phyloP scores from a whole-genome alignment of 2,113 vertebrate genomes.

The Rhombomys opimus region DNA sequence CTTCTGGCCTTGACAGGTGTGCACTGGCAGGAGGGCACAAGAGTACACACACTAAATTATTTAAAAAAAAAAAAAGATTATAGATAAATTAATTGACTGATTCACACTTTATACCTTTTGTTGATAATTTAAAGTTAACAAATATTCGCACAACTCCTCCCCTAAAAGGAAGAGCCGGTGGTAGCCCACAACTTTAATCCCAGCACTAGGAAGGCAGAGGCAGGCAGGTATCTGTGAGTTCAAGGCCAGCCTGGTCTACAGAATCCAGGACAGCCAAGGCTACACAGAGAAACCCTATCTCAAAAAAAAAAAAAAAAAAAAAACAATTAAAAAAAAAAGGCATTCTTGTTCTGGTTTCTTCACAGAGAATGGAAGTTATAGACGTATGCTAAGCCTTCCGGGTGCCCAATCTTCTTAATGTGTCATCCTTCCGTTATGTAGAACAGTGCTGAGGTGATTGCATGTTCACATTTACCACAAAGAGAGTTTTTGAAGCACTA shows the following conservation, averaged over 20 bases:
- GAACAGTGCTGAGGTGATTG: accelerated
- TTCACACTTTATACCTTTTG: not conserved
- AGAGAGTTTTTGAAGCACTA: not conserved
- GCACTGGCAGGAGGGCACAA: not conserved
- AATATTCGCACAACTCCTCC: not conserved
- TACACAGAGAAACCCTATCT: no score
- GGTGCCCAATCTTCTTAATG: not conserved
- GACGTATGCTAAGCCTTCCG: not conserved
- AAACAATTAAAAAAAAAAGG: not conserved
- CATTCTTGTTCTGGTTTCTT: not conserved
- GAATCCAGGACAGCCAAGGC: no score
- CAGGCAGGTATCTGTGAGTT: no score
- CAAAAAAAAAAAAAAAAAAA: not conserved
- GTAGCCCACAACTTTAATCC: no score
- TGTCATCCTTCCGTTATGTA: not conserved
- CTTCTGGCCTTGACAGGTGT: not conserved
- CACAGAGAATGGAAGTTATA: not conserved
- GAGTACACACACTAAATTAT: not conserved
- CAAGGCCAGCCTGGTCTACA: no score
- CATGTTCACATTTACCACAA: not conserved
- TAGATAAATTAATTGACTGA: not conserved
- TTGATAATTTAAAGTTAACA: slow-evolving; percentile 26
- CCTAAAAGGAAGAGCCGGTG: no score
- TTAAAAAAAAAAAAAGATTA: not conserved
- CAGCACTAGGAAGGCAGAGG: no score